Evolutionary conservation across 92 coral and sea anemone genomes (phyloP).

Genomic region (Bergia sp.): DNA sequence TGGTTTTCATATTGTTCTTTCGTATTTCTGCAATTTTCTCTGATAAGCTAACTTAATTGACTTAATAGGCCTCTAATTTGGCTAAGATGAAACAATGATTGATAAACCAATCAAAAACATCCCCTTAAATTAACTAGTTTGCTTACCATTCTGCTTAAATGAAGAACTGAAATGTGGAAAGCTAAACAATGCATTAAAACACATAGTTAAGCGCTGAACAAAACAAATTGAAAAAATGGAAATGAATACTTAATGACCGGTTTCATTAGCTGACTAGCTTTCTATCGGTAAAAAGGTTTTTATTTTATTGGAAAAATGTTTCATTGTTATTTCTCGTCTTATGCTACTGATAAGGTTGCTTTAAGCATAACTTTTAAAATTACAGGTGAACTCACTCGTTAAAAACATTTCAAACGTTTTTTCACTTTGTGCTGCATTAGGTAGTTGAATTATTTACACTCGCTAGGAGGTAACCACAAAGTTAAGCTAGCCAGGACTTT

Average conservation of each 20-base stretch:
- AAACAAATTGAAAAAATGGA: slow-evolving; percentile 79
- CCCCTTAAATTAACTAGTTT: slow-evolving; percentile 37
- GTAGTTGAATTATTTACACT: slow-evolving; percentile 50
- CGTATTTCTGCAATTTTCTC: slow-evolving; percentile 32
- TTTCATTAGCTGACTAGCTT: slow-evolving; percentile 7
- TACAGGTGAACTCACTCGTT: neutral
- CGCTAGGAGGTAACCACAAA: slow-evolving; percentile 61
- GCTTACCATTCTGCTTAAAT: slow-evolving; percentile 13
- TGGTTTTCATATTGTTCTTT: slow-evolving; percentile 38
- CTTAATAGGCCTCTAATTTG: slow-evolving; percentile 31
- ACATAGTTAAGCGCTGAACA: slow-evolving; percentile 64
- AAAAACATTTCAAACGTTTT: slow-evolving; percentile 15
- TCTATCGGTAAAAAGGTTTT: neutral
- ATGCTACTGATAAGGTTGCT: neutral
- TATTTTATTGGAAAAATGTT: slow-evolving; percentile 1
- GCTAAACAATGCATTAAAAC: slow-evolving; percentile 80
- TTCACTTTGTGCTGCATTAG: slow-evolving; percentile 32
- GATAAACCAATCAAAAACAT: slow-evolving; percentile 20
- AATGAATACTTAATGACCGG: slow-evolving; percentile 73
- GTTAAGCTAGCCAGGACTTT: slow-evolving; percentile 72
- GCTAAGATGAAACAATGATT: slow-evolving; percentile 37
- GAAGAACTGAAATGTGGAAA: slow-evolving; percentile 35
- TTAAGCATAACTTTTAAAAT: neutral
- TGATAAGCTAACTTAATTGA: slow-evolving; percentile 37
- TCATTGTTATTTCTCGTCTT: slow-evolving; percentile 39